Conservation (phyloP, 2,797 vertebrate genomes). For the Sebastes iracundus region DNA sequence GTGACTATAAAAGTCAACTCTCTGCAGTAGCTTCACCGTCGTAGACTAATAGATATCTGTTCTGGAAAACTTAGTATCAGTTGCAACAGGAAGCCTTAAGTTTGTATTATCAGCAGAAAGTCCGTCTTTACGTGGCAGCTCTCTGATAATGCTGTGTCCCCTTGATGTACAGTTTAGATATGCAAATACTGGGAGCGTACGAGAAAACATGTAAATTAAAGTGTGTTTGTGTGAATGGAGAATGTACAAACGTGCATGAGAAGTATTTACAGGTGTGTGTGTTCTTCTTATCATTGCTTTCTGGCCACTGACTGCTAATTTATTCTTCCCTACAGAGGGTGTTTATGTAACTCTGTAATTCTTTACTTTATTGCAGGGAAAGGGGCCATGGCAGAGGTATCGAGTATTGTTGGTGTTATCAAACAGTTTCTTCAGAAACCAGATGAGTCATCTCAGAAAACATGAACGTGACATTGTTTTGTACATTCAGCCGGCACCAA, state of each 20-base stretch:
- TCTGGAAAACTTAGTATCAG: not conserved
- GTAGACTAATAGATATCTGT: not conserved
- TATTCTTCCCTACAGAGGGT: not conserved
- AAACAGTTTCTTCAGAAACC: slow-evolving; percentile 69
- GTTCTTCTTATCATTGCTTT: not conserved
- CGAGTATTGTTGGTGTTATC: slow-evolving; percentile 85
- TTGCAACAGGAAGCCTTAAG: not conserved
- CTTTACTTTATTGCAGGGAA: slow-evolving; percentile 81
- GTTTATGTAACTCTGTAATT: not conserved
- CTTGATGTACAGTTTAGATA: not conserved
- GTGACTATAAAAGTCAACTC: not conserved
- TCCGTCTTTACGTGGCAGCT: not conserved
- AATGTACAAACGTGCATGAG: not conserved
- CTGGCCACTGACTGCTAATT: not conserved
- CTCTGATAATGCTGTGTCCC: not conserved
- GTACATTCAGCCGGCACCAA: not conserved
- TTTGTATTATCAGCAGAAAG: not conserved
- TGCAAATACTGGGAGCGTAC: not conserved
- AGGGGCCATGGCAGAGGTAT: slow-evolving; percentile 96
- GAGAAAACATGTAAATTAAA: not conserved
- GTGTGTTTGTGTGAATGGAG: not conserved
- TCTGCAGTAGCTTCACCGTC: not conserved
- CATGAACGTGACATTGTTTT: not conserved
- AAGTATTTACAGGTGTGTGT: not conserved
- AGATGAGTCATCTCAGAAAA: slow-evolving; percentile 41